Percentiles rank a stretch among this genome's conserved stretches.
Evolutionary conservation across 37 sponge, comb jelly and placozoan species (phyloP).

Genomic region (Beroe ovata): DNA sequence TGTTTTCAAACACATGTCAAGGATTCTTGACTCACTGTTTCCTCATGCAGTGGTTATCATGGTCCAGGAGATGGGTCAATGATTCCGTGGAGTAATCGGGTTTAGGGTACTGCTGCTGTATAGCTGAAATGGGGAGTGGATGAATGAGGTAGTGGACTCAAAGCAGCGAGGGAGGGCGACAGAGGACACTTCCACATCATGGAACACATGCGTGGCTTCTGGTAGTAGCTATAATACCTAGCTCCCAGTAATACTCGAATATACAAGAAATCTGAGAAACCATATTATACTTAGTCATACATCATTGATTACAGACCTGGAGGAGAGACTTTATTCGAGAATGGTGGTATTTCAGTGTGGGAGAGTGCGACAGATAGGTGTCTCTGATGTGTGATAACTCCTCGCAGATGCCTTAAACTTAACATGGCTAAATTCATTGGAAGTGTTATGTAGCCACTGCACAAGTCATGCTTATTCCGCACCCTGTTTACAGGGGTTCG

Average conservation of each 20-base stretch:
- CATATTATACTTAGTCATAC: neutral
- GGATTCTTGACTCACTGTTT: neutral
- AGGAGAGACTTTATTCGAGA: constrained; percentile 27
- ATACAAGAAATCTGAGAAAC: neutral
- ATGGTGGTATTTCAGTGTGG: neutral
- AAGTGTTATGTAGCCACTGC: too few relatives aligned
- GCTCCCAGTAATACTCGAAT: neutral
- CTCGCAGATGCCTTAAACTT: too few relatives aligned
- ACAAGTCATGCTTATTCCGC: too few relatives aligned
- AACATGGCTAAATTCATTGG: too few relatives aligned
- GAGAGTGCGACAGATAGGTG: neutral
- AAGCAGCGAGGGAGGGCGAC: neutral
- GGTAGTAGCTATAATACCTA: neutral
- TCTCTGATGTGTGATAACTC: too few relatives aligned
- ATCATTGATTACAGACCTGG: constrained; percentile 48
- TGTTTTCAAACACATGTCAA: too few relatives aligned
- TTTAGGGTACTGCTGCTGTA: constrained; percentile 38
- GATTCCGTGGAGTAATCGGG: constrained; percentile 41
- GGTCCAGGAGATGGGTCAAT: constrained; percentile 37
- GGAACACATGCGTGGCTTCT: too few relatives aligned
- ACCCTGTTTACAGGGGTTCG: too few relatives aligned
- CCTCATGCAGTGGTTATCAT: constrained; percentile 48
- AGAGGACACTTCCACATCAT: too few relatives aligned
- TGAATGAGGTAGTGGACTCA: neutral
- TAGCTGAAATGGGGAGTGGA: neutral